A percentile compares a stretch with the other conserved stretches of the same genome.
Evolutionary conservation across 2,797 vertebrate genomes (phyloP).

Genomic region (Clarias platycephalus): DNA sequence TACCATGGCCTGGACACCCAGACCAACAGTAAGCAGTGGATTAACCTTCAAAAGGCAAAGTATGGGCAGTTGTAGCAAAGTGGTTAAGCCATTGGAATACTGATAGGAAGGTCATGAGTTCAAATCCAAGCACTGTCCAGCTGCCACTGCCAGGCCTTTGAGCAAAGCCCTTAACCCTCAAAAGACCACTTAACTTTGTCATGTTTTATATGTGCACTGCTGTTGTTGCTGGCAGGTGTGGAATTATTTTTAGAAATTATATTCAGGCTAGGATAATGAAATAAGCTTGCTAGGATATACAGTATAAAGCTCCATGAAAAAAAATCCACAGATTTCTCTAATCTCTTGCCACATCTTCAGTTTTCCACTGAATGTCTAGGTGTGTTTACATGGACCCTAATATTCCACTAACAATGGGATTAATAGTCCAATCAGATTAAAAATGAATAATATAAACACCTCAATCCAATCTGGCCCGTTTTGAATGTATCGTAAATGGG

Average conservation of each 20-base stretch:
- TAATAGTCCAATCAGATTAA: no score
- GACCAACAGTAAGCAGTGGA: not conserved
- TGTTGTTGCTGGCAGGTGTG: not conserved
- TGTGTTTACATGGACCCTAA: no score
- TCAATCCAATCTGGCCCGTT: no score
- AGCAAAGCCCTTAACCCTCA: not conserved
- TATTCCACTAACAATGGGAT: no score
- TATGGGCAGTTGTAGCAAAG: not conserved
- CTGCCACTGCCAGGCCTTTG: no score
- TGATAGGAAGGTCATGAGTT: not conserved
- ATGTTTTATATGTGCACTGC: not conserved
- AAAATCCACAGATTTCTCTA: not conserved
- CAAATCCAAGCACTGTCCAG: not conserved
- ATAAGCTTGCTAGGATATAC: not conserved
- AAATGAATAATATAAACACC: no score
- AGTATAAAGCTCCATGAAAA: slow-evolving; percentile 2
- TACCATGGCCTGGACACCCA: not conserved
- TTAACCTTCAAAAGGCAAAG: not conserved
- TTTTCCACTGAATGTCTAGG: not conserved
- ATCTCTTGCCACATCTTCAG: not conserved
- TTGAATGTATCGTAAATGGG: no score
- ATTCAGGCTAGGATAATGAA: not conserved
- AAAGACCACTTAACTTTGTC: not conserved
- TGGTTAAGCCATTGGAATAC: not conserved
- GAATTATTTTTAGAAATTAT: not conserved